A percentile compares a stretch with the other conserved stretches of the same genome.
Conservation (phyloP, 1,140 invertebrate species). For the Nasonia vitripennis region DNA sequence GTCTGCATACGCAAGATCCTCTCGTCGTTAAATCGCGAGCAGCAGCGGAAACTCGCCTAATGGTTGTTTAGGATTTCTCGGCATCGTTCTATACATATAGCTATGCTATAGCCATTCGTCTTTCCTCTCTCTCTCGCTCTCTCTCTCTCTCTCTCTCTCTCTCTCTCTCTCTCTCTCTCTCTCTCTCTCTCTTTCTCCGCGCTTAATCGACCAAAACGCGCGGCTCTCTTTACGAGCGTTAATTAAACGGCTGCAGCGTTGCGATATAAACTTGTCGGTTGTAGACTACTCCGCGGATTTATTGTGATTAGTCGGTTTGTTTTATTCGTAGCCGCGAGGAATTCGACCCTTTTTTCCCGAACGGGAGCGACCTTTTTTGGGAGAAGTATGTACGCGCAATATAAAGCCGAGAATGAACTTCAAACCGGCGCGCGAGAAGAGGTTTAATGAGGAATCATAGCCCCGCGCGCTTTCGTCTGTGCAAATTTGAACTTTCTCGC, state of each 20-base stretch:
- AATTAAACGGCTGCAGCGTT: not conserved
- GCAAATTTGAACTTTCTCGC: constrained; percentile 3
- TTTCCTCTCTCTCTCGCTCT: not conserved
- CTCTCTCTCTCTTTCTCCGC: no score
- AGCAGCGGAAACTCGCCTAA: not conserved
- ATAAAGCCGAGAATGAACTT: no score
- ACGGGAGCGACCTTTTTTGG: not conserved
- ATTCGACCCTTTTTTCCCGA: not conserved
- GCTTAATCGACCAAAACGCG: constrained; percentile 15
- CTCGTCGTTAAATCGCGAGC: not conserved
- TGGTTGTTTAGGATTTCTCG: not conserved
- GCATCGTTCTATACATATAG: not conserved
- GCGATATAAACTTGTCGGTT: not conserved
- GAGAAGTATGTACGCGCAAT: no score
- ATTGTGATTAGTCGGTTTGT: not conserved
- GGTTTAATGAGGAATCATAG: not conserved
- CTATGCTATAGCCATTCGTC: not conserved
- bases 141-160: no score
- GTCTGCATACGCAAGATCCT: not conserved
- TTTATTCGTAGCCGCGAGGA: not conserved
- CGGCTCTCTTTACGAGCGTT: constrained; percentile 7
- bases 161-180: no score
- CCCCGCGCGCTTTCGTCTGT: not conserved
- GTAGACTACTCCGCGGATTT: not conserved
- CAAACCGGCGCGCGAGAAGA: not conserved